phyloP scores from a whole-genome alignment of 2,797 vertebrate species.

The Mormyrops boulengeri region DNA sequence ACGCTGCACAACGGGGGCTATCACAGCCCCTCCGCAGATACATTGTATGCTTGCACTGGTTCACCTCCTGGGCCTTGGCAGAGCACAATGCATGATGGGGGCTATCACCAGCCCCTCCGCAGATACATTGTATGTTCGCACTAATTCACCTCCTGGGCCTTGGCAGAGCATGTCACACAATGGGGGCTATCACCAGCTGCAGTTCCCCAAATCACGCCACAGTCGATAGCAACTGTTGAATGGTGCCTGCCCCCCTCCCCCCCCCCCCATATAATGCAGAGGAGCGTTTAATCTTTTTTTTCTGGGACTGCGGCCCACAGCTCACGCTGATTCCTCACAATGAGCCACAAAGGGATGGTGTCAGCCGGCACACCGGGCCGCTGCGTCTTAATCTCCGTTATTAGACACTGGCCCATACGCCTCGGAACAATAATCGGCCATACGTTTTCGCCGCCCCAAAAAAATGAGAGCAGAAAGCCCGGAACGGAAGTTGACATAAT shows the following conservation, averaged over 20 bases:
- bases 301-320: slow-evolving; percentile 26
- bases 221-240: slow-evolving; percentile 46
- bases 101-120: too few species aligned
- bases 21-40: neutral
- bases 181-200: slow-evolving; percentile 35
- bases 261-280: slow-evolving; percentile 28
- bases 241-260: slow-evolving; percentile 16
- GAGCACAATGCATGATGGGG: slow-evolving; percentile 19
- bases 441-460: slow-evolving; percentile 26
- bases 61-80: slow-evolving; percentile 28
- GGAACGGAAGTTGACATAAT: slow-evolving; percentile 40
- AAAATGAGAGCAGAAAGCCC: neutral
- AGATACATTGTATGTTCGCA: neutral
- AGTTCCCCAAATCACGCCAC: slow-evolving; percentile 39
- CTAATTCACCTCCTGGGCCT: slow-evolving; percentile 25
- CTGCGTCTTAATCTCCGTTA: slow-evolving; percentile 42
- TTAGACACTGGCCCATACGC: slow-evolving; percentile 32
- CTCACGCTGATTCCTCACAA: slow-evolving; percentile 41
- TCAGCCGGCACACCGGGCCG: slow-evolving; percentile 35
- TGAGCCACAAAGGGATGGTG: slow-evolving; percentile 33
- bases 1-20: slow-evolving; percentile 14
- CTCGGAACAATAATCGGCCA: slow-evolving; percentile 33
- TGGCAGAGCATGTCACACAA: slow-evolving; percentile 22
- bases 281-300: slow-evolving; percentile 38
- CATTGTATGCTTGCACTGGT: neutral